These are phyloP conservation scores for Matsumurasca onukii DNA, from an alignment of 1,140 invertebrate species.

Conservation along the genomic window DNA sequence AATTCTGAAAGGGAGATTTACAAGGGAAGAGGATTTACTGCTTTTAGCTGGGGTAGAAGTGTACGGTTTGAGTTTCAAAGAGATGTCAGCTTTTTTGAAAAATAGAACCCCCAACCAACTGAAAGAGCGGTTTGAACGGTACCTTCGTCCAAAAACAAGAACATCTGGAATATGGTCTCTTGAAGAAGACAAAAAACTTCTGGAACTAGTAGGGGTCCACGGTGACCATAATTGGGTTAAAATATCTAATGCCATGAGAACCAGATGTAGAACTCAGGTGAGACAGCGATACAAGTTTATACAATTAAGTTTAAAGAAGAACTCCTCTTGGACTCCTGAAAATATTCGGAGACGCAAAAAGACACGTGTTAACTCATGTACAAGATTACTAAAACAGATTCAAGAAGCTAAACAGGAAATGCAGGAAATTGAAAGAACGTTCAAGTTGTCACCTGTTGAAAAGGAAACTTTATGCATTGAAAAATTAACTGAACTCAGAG, in stretches of 20 bases:
- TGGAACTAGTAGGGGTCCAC: slow-evolving; percentile 14
- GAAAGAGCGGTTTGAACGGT: slow-evolving; percentile 1
- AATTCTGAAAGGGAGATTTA: slow-evolving; percentile 24
- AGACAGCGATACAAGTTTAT: slow-evolving; percentile 24
- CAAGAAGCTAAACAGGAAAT: background rate
- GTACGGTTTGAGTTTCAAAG: background rate
- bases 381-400: background rate
- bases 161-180: slow-evolving; percentile 15
- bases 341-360: background rate
- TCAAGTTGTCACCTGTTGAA: background rate
- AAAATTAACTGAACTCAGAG: background rate
- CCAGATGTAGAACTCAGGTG: slow-evolving; percentile 23
- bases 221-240: slow-evolving; percentile 18
- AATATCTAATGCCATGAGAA: slow-evolving; percentile 22
- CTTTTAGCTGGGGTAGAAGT: slow-evolving; percentile 6
- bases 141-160: slow-evolving; percentile 16
- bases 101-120: slow-evolving; percentile 27
- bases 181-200: slow-evolving; percentile 30
- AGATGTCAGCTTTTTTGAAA: background rate
- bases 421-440: background rate
- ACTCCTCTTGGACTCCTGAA: background rate
- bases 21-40: slow-evolving; percentile 27
- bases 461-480: slow-evolving; percentile 1
- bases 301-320: background rate
- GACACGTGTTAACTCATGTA: background rate